Evolutionary conservation across 2,888 invertebrate species (phyloP).

Genomic region (Cerastis leucographa): DNA sequence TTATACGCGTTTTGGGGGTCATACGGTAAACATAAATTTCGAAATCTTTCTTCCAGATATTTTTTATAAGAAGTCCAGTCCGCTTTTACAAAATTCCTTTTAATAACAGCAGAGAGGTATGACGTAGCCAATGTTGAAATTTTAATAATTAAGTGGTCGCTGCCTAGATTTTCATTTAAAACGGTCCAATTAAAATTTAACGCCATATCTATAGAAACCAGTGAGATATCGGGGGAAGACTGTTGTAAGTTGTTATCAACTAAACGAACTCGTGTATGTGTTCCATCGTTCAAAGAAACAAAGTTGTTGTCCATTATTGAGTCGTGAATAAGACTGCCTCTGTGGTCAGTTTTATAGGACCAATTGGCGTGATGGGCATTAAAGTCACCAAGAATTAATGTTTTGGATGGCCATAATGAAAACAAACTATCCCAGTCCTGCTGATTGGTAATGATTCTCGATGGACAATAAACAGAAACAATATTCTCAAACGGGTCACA

Average conservation of each 20-base stretch:
- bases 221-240: too few relatives aligned
- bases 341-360: constrained; percentile 26
- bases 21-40: neutral
- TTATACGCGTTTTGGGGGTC: constrained; percentile 1
- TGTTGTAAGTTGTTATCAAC: neutral
- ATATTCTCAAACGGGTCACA: neutral
- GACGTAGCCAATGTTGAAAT: neutral
- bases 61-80: constrained; percentile 2
- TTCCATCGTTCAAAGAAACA: constrained; percentile 8
- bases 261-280: constrained; percentile 5
- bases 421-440: constrained; percentile 12
- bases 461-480: constrained; percentile 18
- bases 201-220: constrained; percentile 3
- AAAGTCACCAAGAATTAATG: constrained; percentile 22
- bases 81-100: constrained; percentile 6
- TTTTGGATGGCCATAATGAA: constrained; percentile 4
- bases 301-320: constrained; percentile 10
- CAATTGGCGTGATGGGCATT: constrained; percentile 25
- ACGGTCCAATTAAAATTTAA: neutral
- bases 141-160: constrained; percentile 6
- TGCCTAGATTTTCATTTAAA: constrained; percentile 10
- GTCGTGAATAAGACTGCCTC: constrained; percentile 13
- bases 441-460: neutral
- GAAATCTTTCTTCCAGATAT: neutral
- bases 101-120: neutral